These are phyloP conservation scores for Morelia viridis DNA, from an alignment of 2,797 vertebrate genomes.

Conservation along the genomic window DNA sequence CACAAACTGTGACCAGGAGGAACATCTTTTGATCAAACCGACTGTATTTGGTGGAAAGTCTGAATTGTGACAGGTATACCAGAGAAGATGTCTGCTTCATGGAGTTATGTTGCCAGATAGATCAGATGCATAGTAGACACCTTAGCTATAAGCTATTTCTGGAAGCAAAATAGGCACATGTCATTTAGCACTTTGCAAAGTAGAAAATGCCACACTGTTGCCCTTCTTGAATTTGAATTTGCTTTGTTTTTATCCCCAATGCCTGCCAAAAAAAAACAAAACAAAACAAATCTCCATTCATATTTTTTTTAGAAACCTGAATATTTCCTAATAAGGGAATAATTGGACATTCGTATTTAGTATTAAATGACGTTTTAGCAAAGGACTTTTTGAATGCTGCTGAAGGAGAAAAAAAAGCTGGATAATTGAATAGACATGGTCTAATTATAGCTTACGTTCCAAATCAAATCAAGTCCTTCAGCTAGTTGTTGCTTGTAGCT, in stretches of 20 bases:
- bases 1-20: not conserved
- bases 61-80: not conserved
- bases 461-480: not conserved
- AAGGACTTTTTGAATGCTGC: conserved; percentile 37
- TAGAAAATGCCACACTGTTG: not conserved
- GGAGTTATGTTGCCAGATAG: conserved; percentile 23
- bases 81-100: conserved; percentile 17
- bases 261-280: not conserved
- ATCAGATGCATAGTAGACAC: not conserved
- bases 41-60: not conserved
- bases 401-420: not conserved
- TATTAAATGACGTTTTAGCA: conserved; percentile 42
- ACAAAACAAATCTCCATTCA: conserved; percentile 20
- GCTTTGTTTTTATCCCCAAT: conserved; percentile 35
- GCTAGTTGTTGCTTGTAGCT: not conserved
- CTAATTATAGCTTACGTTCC: not conserved
- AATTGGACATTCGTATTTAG: conserved; percentile 31
- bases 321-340: conserved; percentile 54
- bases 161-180: conserved; percentile 6
- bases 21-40: not conserved
- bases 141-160: not conserved
- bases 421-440: not conserved
- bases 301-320: conserved; percentile 44
- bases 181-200: not conserved
- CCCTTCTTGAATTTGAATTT: conserved; percentile 56